Evolutionary conservation across 2,888 invertebrate genomes (phyloP), one percentile per base, ranked within the genome.

Genomic region (Patella ulyssiponensis): DNA sequence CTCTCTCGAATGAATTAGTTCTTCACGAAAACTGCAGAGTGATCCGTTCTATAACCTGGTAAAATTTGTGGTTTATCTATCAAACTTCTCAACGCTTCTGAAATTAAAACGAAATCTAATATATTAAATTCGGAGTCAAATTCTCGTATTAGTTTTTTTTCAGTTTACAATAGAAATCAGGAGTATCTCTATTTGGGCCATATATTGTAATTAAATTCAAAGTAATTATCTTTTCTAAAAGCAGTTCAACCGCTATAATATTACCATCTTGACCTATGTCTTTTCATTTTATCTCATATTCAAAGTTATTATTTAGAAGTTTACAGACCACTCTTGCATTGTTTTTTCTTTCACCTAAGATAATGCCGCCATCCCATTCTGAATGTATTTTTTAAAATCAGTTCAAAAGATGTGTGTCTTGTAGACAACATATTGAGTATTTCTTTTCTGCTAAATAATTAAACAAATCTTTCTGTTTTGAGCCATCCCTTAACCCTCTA

Each of bases 381-480:
- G 58, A 58, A n/a, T 58, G 17, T 17, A 58, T 58, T n/a, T 5
- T 58, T 17, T 20, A 4, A 20, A 7, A 58, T 58, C 58, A 58
- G 58, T 58, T 58, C 58, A 58, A 58, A 20, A 58, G 58, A 58
- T 58, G 58, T 5, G 58, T 58, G 58, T 58, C 58, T 20, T 58
- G 58, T n/a, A 58, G 58, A 14, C 58, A 58, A 58, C 58, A 58
- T 58, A 58, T 58, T n/a, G 58, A 58, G 20, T n/a, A 58, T 58
- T 20, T 15, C 14, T 58, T 58, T 58, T 58, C n/a, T 12, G 58
- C 20, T 58, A 58, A 58, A 58, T 58, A 58, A 58, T 58, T 14
- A 58, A 58, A 58, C 7, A 58, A 20, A 58, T 58, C 58, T 20
- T 20, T 58, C 20, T 5, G 17, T 20, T 58, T 58, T 58, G 58